Evolutionary conservation across 2,888 invertebrate genomes (phyloP).

Genomic region (Augiades crinisus): DNA sequence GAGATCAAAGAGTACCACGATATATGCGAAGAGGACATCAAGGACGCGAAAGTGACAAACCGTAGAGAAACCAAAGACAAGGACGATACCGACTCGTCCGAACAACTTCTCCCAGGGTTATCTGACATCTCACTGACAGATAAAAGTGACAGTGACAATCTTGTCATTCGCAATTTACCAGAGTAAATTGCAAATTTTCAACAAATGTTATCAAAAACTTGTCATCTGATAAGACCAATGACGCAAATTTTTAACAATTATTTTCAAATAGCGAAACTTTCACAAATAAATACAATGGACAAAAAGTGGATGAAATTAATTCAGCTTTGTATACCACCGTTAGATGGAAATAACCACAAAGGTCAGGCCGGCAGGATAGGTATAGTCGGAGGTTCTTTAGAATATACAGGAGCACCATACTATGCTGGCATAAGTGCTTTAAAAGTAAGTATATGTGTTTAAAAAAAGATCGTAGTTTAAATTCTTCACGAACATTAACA

Average conservation of each 20-base stretch:
- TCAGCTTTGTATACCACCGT: slow-evolving; percentile 80
- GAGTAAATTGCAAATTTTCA: no score
- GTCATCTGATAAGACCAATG: neutral
- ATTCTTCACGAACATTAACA: no score
- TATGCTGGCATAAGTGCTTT: slow-evolving; percentile 96
- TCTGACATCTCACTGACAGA: slow-evolving; percentile 30
- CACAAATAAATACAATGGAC: slow-evolving; percentile 39
- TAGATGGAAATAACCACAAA: slow-evolving; percentile 87
- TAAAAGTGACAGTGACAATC: slow-evolving; percentile 55
- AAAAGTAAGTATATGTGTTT: slow-evolving; percentile 76
- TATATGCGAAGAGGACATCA: slow-evolving; percentile 57
- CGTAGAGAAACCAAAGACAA: slow-evolving; percentile 59
- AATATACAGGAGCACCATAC: slow-evolving; percentile 99
- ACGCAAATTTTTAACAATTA: neutral
- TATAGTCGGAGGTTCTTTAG: slow-evolving; percentile 95
- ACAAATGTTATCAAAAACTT: slow-evolving; percentile 2
- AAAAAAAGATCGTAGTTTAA: neutral
- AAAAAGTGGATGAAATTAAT: slow-evolving; percentile 44
- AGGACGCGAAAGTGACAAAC: slow-evolving; percentile 58
- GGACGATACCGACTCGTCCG: slow-evolving; percentile 55
- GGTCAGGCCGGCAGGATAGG: slow-evolving; percentile 96
- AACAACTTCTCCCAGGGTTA: slow-evolving; percentile 62
- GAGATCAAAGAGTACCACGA: slow-evolving; percentile 75
- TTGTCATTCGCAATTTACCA: no score
- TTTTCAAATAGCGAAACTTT: neutral